Base-by-base conservation (phyloP, 37 sponge, comb jelly and placozoan genomes). In the Bolinopsis microptera region DNA sequence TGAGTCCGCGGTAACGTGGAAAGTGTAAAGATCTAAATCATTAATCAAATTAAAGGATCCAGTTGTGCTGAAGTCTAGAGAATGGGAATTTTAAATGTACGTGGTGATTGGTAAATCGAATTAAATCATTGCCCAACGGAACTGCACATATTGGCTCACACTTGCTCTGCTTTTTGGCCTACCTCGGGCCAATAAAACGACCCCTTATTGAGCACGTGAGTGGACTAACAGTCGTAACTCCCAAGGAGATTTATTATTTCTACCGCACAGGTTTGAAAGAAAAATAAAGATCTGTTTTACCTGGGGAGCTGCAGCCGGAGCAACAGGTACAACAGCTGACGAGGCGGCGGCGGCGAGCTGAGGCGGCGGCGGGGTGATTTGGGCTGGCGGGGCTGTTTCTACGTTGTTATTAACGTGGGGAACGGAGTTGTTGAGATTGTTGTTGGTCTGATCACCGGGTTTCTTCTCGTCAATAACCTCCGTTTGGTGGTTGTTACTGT, bases 401-500 rank as follows among this genome's bases (percentile, higher is more conserved):
- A 32, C 80, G 80, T 16, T 77, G 80, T 32, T 77, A 32, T 77
- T 77, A 18, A 35, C 9, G 61, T 48, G 61, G 5, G 61, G 61
- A 18, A 48, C 13, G 13, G 61, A 48, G 61, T 48, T 48, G 61
- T 48, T 48, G 61, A 18, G 5, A 48, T 48, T 48, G 61, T 48
- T 48, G 61, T 48, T 48, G 13, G 61, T 48, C 61, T 48, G 61
- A 8, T 32, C 35, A 9, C 9, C 80, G 21, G 33, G 33, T 35
- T 35, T 77, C 80, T 77, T 77, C 18, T 32, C 37, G 37, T 77
- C 80, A 32, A 32, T 36, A 16, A 32, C 35, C 32, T 86, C 90
- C 3, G 31, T n/a, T 13, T 86, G 61, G 90, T 86, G 90, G 35
- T 86, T 86, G 90, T 86, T 86, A 35, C 83, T 82, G 38, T 35